Percentiles rank a stretch among this genome's conserved stretches.
Evolutionary conservation across 2,113 vertebrate species (phyloP).

Genomic region (Aleadryas rufinucha): DNA sequence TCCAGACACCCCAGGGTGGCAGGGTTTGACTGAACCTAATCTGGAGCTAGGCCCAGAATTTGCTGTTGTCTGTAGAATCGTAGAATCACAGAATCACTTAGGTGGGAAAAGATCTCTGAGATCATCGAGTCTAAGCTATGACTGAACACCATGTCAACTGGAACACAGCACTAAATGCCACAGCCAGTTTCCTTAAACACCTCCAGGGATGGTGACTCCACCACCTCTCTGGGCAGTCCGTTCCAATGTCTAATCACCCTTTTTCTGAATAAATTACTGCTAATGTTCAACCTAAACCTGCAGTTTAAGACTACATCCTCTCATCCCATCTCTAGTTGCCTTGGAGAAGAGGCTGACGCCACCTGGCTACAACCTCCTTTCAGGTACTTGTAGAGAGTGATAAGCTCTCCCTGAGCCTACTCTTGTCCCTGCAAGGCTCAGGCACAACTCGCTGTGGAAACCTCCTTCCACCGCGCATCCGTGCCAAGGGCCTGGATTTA

Average conservation of each 20-base stretch:
- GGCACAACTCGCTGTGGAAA: not conserved
- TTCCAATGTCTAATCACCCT: not conserved
- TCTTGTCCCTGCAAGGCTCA: not conserved
- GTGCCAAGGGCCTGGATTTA: slow-evolving; percentile 43
- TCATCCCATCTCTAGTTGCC: not conserved
- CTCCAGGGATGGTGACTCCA: not conserved
- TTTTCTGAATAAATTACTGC: not conserved
- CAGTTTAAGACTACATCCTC: not conserved
- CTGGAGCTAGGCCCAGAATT: not conserved
- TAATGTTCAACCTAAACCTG: not conserved
- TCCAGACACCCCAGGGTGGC: not conserved
- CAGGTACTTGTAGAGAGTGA: not conserved
- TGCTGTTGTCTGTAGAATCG: not conserved
- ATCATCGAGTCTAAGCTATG: not conserved
- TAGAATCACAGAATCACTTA: not conserved
- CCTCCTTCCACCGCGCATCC: not conserved
- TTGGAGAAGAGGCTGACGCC: not conserved
- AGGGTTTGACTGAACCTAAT: not conserved
- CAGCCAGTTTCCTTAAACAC: not conserved
- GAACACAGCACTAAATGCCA: not conserved
- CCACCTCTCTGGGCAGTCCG: not conserved
- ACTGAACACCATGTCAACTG: not conserved
- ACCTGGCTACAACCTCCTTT: not conserved
- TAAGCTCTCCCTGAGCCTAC: not conserved
- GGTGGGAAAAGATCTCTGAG: not conserved